These are phyloP conservation scores for Tupaia tana DNA, from an alignment of 2,113 vertebrate genomes.

Conservation along the genomic window DNA sequence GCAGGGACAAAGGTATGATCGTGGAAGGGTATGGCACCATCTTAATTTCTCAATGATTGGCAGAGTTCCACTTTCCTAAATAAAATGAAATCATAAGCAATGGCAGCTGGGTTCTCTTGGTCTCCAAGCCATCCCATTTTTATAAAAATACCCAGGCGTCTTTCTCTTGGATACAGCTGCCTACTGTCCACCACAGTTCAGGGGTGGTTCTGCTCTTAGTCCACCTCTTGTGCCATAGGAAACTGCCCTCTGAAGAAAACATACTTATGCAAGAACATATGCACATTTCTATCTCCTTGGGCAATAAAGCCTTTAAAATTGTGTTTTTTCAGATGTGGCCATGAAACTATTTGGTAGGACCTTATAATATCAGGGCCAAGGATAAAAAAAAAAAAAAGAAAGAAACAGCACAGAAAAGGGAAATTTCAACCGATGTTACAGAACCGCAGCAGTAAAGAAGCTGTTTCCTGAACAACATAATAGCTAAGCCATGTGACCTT, in stretches of 20 bases:
- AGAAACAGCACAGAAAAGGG: not conserved
- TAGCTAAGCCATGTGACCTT: constrained; percentile 51
- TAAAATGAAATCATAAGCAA: not conserved
- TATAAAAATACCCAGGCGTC: not conserved
- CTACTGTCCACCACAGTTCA: not conserved
- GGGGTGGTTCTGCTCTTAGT: not conserved
- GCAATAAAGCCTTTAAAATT: constrained; percentile 7
- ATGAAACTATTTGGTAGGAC: constrained; percentile 26
- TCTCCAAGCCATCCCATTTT: not conserved
- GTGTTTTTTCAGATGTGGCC: not conserved
- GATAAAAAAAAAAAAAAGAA: not conserved
- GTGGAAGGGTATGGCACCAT: not conserved
- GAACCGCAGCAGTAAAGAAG: constrained; percentile 25
- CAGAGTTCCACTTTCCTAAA: not conserved
- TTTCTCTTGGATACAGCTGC: not conserved
- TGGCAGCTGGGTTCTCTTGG: not conserved
- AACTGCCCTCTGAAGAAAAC: not conserved
- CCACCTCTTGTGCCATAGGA: not conserved
- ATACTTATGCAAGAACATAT: not conserved
- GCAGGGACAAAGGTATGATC: not conserved
- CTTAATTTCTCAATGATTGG: not conserved
- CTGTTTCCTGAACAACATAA: constrained; percentile 54
- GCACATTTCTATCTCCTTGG: not conserved
- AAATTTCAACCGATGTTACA: constrained; percentile 24
- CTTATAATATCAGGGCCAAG: constrained; percentile 2